Evolutionary conservation across 92 coral and sea anemone species (phyloP), one percentile per base, ranked within the genome.

Genomic region (Epizoanthus scotinus): DNA sequence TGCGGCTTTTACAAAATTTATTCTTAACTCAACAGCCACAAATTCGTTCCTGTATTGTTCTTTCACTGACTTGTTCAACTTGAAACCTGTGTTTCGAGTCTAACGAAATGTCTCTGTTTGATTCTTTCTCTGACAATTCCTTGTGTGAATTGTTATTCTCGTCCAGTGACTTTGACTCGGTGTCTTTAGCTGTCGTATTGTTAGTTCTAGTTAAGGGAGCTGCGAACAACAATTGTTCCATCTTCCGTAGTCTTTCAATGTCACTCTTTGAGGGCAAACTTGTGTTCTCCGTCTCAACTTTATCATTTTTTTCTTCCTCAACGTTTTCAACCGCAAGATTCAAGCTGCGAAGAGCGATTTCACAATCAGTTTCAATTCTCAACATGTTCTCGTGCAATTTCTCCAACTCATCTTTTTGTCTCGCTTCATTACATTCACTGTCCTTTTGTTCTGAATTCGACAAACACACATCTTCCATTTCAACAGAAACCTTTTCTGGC

Each of bases 231-330:
- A 75, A 58, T 42, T 58, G 60, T 60, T 75, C 81, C 18, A 75
- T 34, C 5, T 58, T n/a, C 61, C 59, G 59, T 21, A 75, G 68
- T 36, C 81, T 59, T 3, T 66, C 81, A 75, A 75, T 75, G 60
- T 75, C 81, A 55, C 67, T 67, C 25, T 75, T 75, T 22, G 81
- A 75, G 3, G 81, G 81, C 26, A 75, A 60, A 75, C 49, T 22
- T 15, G 55, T 2, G 2, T 24, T 38, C 27, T 59, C 25, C 14
- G 69, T 64, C n/a, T 64, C 44, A 18, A 3, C 40, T 64, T 29
- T 64, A 44, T 20, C 19, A 1, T 62, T 18, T 62, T 62, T 31
- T 26, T 57, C 38, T 2, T 57, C 40, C n/a, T 59, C 15, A 24
- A 58, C 40, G 18, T 2, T 59, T 31, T 73, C 44, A 19, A 13